These are phyloP conservation scores for Subacronicta megacephala DNA, from an alignment of 2,888 invertebrate genomes.

Conservation along the genomic window DNA sequence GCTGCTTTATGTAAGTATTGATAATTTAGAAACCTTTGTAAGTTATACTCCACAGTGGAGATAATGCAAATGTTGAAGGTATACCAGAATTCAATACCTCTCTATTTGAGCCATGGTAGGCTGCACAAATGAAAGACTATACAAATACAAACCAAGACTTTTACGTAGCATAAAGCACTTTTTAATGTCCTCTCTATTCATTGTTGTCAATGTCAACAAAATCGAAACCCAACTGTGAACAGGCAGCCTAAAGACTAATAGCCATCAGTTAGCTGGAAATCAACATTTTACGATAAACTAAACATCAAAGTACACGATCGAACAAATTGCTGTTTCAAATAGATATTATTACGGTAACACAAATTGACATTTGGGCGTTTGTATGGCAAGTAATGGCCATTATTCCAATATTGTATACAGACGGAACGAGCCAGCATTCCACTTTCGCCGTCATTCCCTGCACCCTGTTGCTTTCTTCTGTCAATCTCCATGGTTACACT, in stretches of 20 bases:
- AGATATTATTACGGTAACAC: slow-evolving; percentile 56
- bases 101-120: too few relatives aligned
- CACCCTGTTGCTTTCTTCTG: slow-evolving; percentile 78
- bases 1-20: slow-evolving; percentile 6
- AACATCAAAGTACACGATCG: slow-evolving; percentile 8
- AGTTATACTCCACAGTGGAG: not conserved
- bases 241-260: slow-evolving; percentile 21
- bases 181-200: too few relatives aligned
- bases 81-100: too few relatives aligned
- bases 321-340: slow-evolving; percentile 39
- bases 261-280: slow-evolving; percentile 13
- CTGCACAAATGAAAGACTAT: too few relatives aligned
- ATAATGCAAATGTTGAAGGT: too few relatives aligned
- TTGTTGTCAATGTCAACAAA: slow-evolving; percentile 1
- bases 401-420: slow-evolving; percentile 67
- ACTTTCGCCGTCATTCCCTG: slow-evolving; percentile 75
- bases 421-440: slow-evolving; percentile 68
- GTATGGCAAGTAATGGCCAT: slow-evolving; percentile 60
- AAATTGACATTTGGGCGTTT: slow-evolving; percentile 64
- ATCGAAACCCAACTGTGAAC: not conserved
- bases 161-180: too few relatives aligned
- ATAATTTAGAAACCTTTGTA: not conserved
- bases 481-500: slow-evolving; percentile 73
- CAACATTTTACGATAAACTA: slow-evolving; percentile 28
- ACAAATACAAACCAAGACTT: too few relatives aligned